Evolutionary conservation across 30 jellyfish, hydroid and myxozoan genomes (phyloP).

Genomic region (Aurelia aurita complex sp. Pacific): DNA sequence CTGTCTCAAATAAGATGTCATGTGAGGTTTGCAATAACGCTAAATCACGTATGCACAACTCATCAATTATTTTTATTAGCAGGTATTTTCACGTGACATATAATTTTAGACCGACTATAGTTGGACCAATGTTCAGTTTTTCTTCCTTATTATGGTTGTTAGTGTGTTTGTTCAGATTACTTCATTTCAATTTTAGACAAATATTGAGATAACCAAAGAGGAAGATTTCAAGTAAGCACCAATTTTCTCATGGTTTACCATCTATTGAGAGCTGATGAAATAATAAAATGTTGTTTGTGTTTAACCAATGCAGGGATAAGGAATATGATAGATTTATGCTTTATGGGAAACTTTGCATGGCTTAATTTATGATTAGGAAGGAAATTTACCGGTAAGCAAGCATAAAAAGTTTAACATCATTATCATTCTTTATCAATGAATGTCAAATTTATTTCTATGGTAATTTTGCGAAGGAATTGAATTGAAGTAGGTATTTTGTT

Average conservation of each 20-base stretch:
- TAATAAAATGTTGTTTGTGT: no score
- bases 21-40: neutral
- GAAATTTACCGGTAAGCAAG: no score
- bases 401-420: no score
- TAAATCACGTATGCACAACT: neutral
- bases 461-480: no score
- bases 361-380: no score
- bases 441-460: no score
- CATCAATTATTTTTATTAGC: neutral
- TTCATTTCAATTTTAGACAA: conserved; percentile 48
- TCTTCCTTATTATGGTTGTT: neutral
- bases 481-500: no score
- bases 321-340: no score
- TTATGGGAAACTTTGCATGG: no score
- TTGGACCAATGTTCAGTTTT: neutral
- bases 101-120: neutral
- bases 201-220: conserved; percentile 80
- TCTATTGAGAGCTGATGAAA: no score
- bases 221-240: conserved; percentile 79
- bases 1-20: neutral
- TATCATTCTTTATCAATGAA: no score
- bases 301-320: no score
- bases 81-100: neutral
- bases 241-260: neutral
- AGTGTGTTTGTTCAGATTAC: neutral